Conservation (phyloP, 2,113 vertebrate species). For the Limanda limanda region DNA sequence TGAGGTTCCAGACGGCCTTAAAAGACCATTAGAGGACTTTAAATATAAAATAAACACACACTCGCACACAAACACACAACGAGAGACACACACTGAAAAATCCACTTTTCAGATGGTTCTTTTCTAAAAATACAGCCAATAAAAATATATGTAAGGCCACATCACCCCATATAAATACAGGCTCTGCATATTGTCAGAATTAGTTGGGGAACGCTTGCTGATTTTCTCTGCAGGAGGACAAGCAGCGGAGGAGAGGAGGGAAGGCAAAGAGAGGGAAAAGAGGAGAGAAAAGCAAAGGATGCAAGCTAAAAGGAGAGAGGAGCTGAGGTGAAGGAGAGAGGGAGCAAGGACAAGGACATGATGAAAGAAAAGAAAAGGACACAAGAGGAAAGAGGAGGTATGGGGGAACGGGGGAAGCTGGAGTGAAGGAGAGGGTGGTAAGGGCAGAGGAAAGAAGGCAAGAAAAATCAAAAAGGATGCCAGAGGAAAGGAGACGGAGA, state of each 20-base stretch:
- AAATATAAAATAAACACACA: constrained; percentile 54
- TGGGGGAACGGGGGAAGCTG: no score
- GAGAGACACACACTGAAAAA: constrained; percentile 1
- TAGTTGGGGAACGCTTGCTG: constrained; percentile 26
- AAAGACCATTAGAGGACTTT: constrained; percentile 62
- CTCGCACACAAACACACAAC: not conserved
- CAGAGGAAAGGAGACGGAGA: constrained; percentile 7
- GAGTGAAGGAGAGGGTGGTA: no score
- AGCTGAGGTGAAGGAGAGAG: not conserved
- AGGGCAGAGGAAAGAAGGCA: not conserved
- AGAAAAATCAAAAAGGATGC: not conserved
- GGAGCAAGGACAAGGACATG: no score
- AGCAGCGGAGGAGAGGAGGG: not conserved
- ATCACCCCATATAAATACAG: constrained; percentile 50
- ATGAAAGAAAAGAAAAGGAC: not conserved
- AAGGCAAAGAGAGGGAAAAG: not conserved
- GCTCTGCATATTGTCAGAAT: constrained; percentile 62
- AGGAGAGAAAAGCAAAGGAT: no score
- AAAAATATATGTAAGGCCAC: constrained; percentile 50
- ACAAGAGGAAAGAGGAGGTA: no score
- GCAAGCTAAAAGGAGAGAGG: not conserved
- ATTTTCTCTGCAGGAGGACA: constrained; percentile 35
- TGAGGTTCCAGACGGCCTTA: constrained; percentile 54
- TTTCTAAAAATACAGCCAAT: constrained; percentile 63
- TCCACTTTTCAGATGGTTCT: constrained; percentile 38